Evolutionary conservation across 1,140 invertebrate species (phyloP), one percentile per base, ranked within the genome.

Genomic region (Eumeta japonica): DNA sequence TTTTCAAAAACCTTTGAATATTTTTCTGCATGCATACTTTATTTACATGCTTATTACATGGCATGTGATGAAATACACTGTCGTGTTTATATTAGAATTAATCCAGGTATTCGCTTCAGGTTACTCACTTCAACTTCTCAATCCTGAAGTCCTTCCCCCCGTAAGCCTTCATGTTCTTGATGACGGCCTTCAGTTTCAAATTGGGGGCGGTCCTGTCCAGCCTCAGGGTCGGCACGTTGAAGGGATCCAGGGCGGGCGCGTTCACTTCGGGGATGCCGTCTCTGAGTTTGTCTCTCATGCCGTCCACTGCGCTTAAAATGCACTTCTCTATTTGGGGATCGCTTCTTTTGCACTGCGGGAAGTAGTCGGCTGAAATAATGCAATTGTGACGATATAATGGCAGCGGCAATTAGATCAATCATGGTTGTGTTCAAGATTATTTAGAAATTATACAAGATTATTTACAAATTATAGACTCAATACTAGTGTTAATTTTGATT

Each of bases 141-240:
- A 88, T 76, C 12, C 81, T 58, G 44, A 82, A 84, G 48, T 80
- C 78, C 3, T 74, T 76, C 11, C 75, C 76, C 4, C 86, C 85
- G 30, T 71, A 75, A 0, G 83, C 79, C 42, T 77, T 81, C 36
- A 86, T 78, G 38, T 88, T 80, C 41, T 78, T 82, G 16, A 87
- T 61, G 2, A 81, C 80, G 0, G 84, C 83, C 48, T 83, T 84
- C 18, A 88, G 59, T 39, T 80, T 79, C 10, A 88, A 56, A 4
- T 81, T 76, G 4, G 85, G 79, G n/a, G 82, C 62, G 20, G 80
- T 83, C 41, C 83, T 75, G 48, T 87, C 82, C 3, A 88, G 71
- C 12, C 80, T 79, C 35, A 86, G 61, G 0, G 79, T 78, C 0
- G 82, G 82, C 3, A 88, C 68, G 3, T 62, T 50, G 32, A 87